Base-by-base conservation (phyloP, 2,113 vertebrate genomes). In the Caranx ignobilis region DNA sequence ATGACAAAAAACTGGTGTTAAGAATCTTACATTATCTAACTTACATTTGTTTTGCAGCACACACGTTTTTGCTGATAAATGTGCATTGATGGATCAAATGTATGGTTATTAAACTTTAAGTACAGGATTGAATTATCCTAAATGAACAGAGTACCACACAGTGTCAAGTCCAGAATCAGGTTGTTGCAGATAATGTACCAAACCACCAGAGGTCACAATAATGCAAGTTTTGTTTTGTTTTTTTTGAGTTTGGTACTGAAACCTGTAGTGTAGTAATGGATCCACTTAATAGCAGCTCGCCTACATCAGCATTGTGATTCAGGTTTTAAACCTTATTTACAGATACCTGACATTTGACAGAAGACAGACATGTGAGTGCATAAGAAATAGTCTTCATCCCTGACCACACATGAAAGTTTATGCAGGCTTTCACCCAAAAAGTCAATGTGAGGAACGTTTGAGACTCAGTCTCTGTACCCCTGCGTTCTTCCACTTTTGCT, bases 171-270 rank as follows among this genome's bases (percentile, higher is more conserved):
- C 1, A 16, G 21, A 70, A 21, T 26, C 7, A 34, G 31, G 16
- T 5, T 26, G 48, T 6, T 60, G 68, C 60, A 57, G 5, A 6
- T 39, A 0, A 19, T 7, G 32, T 4, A 48, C 13, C 0, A 0
- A 12, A n/a, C 82, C 90, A 90, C 83, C 60, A 89, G 91, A 86
- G 71, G 86, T 13, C 83, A n/a, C 32, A 21, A 16, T 21, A 71
- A 39, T 3, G 65, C 26, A 65, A 59, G 12, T 34, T 84, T 75
- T 79, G 43, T 26, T 71, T 60, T n/a, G n/a, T n/a, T 69, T 13
- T 0, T n/a, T 55, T 37, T 12, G 19, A 9, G 12, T 59, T 74
- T 59, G 31, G 13, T 18, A 1, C 13, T 60, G 15, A 54, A 16
- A 59, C 35, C 5, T 39, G 31, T 2, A 39, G 19, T 66, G 19